Evolutionary conservation across 2,113 vertebrate genomes (phyloP).

Genomic region (Telmatochromis sp.): DNA sequence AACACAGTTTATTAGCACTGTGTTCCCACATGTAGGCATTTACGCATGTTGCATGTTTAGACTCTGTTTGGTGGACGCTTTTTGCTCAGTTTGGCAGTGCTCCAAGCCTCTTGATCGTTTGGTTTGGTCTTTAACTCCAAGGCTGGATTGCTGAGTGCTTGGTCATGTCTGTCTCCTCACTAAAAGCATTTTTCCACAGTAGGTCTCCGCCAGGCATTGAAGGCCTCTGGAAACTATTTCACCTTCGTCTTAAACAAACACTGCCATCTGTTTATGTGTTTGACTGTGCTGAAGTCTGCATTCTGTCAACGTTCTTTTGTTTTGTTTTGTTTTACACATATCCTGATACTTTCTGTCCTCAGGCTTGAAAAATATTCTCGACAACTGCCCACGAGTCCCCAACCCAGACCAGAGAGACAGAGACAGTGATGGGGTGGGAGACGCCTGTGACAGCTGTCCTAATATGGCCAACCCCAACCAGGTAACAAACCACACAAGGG

Average conservation of each 20-base stretch:
- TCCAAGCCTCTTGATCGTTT: conserved; percentile 41
- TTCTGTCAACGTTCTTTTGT: not conserved
- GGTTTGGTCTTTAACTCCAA: conserved; percentile 51
- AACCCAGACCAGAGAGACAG: conserved; percentile 83
- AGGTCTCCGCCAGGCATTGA: conserved; percentile 45
- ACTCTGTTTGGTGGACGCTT: conserved; percentile 1
- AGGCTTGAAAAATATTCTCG: conserved; percentile 90
- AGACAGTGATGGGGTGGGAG: conserved; percentile 91
- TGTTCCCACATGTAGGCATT: not conserved
- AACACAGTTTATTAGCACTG: not conserved
- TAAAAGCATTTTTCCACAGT: conserved; percentile 63
- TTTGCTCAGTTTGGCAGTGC: conserved; percentile 13
- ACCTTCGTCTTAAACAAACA: conserved; percentile 38
- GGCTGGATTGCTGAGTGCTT: conserved; percentile 52
- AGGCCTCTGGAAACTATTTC: conserved; percentile 68
- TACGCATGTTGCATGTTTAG: not conserved
- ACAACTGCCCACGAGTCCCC: conserved; percentile 87
- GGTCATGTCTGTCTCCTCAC: conserved; percentile 61
- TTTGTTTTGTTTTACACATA: not conserved
- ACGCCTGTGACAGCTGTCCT: conserved; percentile 93
- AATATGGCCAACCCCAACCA: conserved; percentile 90
- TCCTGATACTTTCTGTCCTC: not conserved
- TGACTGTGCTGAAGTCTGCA: not conserved
- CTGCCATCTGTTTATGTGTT: conserved; percentile 53
- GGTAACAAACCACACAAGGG: conserved; percentile 62